Evolutionary conservation across 2,888 invertebrate species (phyloP).

Genomic region (Nephrotoma guestfalica): DNA sequence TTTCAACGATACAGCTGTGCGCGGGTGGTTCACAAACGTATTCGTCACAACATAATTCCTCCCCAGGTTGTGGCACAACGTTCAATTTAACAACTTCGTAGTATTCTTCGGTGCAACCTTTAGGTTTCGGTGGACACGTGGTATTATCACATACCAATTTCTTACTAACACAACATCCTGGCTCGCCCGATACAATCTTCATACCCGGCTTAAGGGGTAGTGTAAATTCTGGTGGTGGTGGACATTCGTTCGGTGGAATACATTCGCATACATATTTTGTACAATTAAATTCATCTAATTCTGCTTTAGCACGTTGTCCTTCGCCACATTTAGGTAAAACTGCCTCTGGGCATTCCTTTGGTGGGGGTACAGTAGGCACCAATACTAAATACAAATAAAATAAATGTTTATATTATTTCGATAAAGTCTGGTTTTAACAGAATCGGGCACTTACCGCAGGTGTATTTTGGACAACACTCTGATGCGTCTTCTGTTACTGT

Average conservation of each 20-base stretch:
- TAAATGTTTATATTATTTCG: neutral
- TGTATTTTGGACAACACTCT: constrained; percentile 52
- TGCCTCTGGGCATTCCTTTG: constrained; percentile 43
- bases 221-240: constrained; percentile 30
- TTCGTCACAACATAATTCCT: constrained; percentile 45
- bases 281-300: constrained; percentile 49
- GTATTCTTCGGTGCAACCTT: constrained; percentile 34
- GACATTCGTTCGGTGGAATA: constrained; percentile 55
- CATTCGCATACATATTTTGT: constrained; percentile 65
- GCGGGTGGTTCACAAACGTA: constrained; percentile 30
- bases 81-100: constrained; percentile 31
- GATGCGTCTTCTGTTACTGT: constrained; percentile 38
- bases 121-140: constrained; percentile 42
- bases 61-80: neutral
- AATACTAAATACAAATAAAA: neutral
- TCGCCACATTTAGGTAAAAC: constrained; percentile 53
- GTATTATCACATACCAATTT: constrained; percentile 44
- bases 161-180: constrained; percentile 57
- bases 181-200: constrained; percentile 37
- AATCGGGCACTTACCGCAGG: constrained; percentile 40
- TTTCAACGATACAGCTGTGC: constrained; percentile 24
- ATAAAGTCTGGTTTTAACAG: neutral
- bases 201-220: constrained; percentile 46
- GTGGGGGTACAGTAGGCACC: constrained; percentile 31
- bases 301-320: constrained; percentile 54